Percentiles rank a stretch among this genome's conserved stretches.
phyloP scores from a whole-genome alignment of 2,888 invertebrate species.

The Ichneumon xanthorius region DNA sequence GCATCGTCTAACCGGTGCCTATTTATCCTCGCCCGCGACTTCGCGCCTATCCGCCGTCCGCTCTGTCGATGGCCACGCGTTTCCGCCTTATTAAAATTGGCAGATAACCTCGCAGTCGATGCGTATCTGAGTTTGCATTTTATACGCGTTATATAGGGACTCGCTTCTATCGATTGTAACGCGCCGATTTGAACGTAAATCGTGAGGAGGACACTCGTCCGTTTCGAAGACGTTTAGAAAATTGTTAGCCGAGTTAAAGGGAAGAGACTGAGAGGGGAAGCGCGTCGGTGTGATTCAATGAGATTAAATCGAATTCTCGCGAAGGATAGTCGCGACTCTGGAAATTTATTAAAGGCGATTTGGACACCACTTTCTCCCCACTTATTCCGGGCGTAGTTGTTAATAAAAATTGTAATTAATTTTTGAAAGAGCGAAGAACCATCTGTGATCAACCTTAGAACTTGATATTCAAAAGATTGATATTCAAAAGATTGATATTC shows the following conservation, averaged over 20 bases:
- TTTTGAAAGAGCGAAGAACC: neutral
- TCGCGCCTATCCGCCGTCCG: slow-evolving; percentile 67
- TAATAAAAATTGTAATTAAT: neutral
- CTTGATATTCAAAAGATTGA: too few species aligned
- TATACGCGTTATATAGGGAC: slow-evolving; percentile 33
- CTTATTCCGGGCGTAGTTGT: neutral
- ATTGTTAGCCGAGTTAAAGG: slow-evolving; percentile 6
- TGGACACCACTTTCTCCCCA: slow-evolving; percentile 3
- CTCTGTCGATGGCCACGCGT: slow-evolving; percentile 67
- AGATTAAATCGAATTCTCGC: slow-evolving; percentile 62
- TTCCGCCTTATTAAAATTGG: slow-evolving; percentile 73
- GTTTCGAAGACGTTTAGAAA: slow-evolving; percentile 5
- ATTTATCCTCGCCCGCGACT: slow-evolving; percentile 67
- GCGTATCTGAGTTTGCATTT: slow-evolving; percentile 54
- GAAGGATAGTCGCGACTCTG: neutral
- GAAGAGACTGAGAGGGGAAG: neutral
- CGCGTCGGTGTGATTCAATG: slow-evolving; percentile 61
- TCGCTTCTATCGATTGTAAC: slow-evolving; percentile 15
- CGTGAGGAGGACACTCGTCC: slow-evolving; percentile 6
- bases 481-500: too few species aligned
- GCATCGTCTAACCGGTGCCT: slow-evolving; percentile 58
- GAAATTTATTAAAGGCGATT: slow-evolving; percentile 30
- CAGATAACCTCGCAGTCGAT: slow-evolving; percentile 65
- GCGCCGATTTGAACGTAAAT: slow-evolving; percentile 31
- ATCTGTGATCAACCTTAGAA: too few species aligned